Evolutionary conservation across 2,888 invertebrate species (phyloP).

Genomic region (Megalurothrips usitatus): DNA sequence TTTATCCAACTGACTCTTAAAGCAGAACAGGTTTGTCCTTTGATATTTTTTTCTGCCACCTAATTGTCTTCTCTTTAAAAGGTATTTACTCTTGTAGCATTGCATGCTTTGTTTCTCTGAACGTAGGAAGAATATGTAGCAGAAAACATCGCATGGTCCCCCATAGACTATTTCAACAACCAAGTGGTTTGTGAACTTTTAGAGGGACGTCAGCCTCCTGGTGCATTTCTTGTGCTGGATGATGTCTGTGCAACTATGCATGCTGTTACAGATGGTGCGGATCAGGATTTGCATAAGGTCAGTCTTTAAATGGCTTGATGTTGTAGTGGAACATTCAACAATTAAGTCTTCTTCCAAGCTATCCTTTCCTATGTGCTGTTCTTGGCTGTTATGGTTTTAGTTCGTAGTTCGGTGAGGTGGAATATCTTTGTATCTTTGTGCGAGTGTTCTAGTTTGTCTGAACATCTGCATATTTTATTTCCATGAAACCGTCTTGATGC

Average conservation of each 20-base stretch:
- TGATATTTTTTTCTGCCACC: conserved; percentile 2
- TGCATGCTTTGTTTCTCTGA: conserved; percentile 32
- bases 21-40: conserved; percentile 57
- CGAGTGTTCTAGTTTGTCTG: not conserved
- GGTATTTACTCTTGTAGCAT: not conserved
- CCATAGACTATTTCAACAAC: conserved; percentile 62
- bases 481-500: not conserved
- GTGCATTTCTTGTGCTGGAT: conserved; percentile 61
- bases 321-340: not conserved
- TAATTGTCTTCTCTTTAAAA: not conserved
- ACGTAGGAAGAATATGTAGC: conserved; percentile 60
- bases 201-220: conserved; percentile 58
- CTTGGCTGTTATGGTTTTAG: too few relatives aligned
- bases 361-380: conserved; percentile 40
- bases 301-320: conserved; percentile 30
- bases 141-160: conserved; percentile 63
- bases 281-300: conserved; percentile 54
- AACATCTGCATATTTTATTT: too few relatives aligned
- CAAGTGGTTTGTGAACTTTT: conserved; percentile 61
- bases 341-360: conserved; percentile 32
- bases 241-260: conserved; percentile 66
- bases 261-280: conserved; percentile 60
- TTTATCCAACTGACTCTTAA: conserved; percentile 66
- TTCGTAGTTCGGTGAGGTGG: too few relatives aligned
- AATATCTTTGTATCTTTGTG: too few relatives aligned